A percentile compares a stretch with the other conserved stretches of the same genome.
Conservation (phyloP, 2,797 vertebrate species). For the Melanotaenia trifasciata region DNA sequence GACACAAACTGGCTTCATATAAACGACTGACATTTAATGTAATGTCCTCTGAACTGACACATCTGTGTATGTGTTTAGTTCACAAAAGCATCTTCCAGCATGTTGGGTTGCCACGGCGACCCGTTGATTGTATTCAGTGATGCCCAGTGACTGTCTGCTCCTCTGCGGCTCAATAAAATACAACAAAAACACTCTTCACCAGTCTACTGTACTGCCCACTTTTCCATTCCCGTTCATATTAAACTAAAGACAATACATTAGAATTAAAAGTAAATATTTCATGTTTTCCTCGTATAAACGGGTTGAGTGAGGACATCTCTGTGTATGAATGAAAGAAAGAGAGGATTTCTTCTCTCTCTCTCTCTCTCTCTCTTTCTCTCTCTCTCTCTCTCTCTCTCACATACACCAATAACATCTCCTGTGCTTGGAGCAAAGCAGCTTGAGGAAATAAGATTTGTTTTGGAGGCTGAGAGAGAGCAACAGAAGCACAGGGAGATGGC, state of each 20-base stretch:
- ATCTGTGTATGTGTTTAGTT: background rate
- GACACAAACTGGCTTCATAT: background rate
- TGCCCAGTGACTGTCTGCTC: constrained; percentile 16
- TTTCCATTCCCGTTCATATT: background rate
- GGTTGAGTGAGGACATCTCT: too few species aligned
- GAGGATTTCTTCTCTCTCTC: too few species aligned
- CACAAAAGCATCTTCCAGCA: constrained; percentile 32
- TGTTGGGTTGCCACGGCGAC: constrained; percentile 61
- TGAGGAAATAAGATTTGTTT: constrained; percentile 65
- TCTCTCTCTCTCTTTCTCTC: too few species aligned
- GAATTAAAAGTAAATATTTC: background rate
- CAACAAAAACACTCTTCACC: too few species aligned
- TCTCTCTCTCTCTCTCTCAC: background rate
- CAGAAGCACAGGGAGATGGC: background rate
- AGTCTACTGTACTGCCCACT: background rate
- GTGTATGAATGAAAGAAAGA: too few species aligned
- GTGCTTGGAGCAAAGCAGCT: constrained; percentile 46
- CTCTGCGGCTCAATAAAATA: too few species aligned
- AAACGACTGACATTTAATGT: background rate
- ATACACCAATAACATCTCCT: constrained; percentile 17
- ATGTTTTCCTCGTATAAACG: too few species aligned
- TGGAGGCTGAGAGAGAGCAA: constrained; percentile 18
- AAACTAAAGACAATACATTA: too few species aligned
- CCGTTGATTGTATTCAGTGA: constrained; percentile 39
- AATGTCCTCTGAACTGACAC: constrained; percentile 1